Base-by-base conservation (phyloP, 2,797 vertebrate genomes). In the Gastrophryne carolinensis region DNA sequence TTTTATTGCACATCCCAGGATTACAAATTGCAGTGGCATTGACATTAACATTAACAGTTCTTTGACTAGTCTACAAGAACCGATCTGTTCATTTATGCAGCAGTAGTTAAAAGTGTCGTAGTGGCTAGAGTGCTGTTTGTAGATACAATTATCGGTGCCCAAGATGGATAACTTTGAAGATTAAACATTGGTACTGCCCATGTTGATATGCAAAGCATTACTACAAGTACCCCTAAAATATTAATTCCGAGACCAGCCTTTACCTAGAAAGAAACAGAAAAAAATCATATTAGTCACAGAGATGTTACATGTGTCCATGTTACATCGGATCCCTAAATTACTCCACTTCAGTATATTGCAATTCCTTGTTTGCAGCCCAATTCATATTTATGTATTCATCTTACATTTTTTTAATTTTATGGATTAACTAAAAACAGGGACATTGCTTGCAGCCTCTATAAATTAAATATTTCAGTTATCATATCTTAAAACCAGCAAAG, bases 171-270 rank as follows among this genome's bases (percentile, higher is more conserved):
- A 0, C 81, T 86, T 8, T 93, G 29, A 79, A 98, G 89, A 17
- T 88, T 73, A 10, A 95, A 96, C 7, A 97, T 78, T 13, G 94
- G 88, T 39, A 87, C 83, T 1, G 91, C 95, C 94, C 95, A 98
- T 0, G 94, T 95, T 29, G 86, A 89, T 57, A 95, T 84, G 29
- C 84, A 94, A 63, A 98, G 79, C 85, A 98, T 87, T 49, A 95
- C 93, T 6, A 90, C 84, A 15, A 92, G 88, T 50, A 97, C 84
- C 41, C 95, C 93, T 0, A 98, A 88, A 47, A 96, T 81, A 13
- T 97, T 98, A 71, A 95, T 84, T 0, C 94, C 95, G 71, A 97
- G 84, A 65, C 96, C 96, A 57, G 95, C 95, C 88, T 98, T 98
- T 57, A 98, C 93, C 96, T 98, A 81, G 62, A 87, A 26, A 79